These are phyloP conservation scores for Sterna hirundo DNA, from an alignment of 2,113 vertebrate species.

Conservation along the genomic window DNA sequence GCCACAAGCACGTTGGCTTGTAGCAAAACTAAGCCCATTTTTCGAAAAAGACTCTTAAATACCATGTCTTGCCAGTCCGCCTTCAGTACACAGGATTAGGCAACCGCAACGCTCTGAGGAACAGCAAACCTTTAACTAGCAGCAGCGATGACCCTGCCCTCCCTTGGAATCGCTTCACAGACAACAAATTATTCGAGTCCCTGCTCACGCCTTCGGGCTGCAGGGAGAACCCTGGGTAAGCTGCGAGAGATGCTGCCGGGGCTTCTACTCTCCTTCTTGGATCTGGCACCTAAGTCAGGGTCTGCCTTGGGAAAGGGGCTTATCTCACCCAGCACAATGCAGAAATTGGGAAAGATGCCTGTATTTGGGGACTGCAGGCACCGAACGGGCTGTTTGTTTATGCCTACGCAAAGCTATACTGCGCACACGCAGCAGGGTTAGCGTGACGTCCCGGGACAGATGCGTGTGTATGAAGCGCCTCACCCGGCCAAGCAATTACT, in stretches of 20 bases:
- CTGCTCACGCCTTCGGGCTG: not conserved
- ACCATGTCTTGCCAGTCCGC: not conserved
- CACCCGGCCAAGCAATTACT: not conserved
- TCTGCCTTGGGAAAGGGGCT: not conserved
- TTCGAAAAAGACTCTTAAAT: not conserved
- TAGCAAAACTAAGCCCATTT: not conserved
- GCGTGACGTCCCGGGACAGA: not conserved
- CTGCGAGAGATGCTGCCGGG: not conserved
- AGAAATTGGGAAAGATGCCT: not conserved
- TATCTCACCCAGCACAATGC: not conserved
- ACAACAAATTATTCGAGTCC: not conserved
- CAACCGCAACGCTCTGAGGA: not conserved
- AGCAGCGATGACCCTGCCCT: not conserved
- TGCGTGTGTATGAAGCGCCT: accelerated
- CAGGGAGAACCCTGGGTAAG: accelerated
- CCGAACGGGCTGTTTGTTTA: not conserved
- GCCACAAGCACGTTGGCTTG: accelerated
- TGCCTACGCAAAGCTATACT: not conserved
- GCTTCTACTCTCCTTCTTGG: not conserved
- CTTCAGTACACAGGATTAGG: not conserved
- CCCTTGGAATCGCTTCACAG: accelerated
- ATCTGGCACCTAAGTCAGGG: not conserved
- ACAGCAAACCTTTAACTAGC: not conserved
- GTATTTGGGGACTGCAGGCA: not conserved
- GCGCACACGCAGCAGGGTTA: no score